Percentiles rank a stretch among this genome's conserved stretches.
These are phyloP conservation scores for Balaeniceps rex DNA, from an alignment of 2,113 vertebrate genomes.

Conservation along the genomic window DNA sequence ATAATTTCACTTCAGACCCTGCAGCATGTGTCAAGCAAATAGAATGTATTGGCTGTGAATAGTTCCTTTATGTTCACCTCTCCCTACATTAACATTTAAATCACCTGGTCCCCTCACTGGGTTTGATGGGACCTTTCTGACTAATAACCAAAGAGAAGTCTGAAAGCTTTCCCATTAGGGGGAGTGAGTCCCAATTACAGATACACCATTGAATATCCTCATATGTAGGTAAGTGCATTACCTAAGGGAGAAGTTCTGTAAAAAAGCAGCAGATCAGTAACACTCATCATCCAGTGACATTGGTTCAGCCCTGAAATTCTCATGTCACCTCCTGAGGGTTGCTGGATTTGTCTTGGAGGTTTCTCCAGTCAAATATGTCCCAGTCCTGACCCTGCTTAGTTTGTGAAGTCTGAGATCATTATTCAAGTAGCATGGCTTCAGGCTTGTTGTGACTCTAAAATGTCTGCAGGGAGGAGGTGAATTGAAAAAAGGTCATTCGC, in stretches of 20 bases:
- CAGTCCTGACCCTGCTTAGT: background rate
- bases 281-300: background rate
- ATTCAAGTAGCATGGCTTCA: background rate
- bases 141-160: background rate
- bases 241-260: background rate
- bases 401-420: background rate
- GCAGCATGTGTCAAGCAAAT: background rate
- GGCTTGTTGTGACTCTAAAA: background rate
- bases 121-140: background rate
- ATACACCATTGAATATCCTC: background rate
- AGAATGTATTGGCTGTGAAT: background rate
- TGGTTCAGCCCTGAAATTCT: background rate
- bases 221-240: background rate
- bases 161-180: background rate
- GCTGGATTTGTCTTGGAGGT: background rate
- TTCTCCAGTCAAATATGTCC: background rate
- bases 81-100: background rate
- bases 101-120: background rate
- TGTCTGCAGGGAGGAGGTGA: background rate
- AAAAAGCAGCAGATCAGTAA: background rate
- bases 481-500: background rate
- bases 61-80: background rate
- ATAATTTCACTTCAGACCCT: conserved; percentile 2
- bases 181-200: background rate
- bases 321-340: background rate